Conservation (phyloP, 2,888 invertebrate species). For the Lottia gigantea region DNA sequence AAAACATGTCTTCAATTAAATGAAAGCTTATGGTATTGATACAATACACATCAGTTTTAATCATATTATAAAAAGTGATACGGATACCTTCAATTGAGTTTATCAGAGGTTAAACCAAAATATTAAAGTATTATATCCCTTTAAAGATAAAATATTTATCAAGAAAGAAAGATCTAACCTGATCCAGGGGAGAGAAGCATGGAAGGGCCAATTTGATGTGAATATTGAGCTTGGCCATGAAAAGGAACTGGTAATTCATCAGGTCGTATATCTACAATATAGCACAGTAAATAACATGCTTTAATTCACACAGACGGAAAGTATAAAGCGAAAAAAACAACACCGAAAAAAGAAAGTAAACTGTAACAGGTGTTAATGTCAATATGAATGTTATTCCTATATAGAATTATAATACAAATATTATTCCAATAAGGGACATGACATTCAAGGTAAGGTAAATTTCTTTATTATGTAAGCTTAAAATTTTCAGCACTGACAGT, state of each 20-base stretch:
- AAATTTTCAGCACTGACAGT: too few species aligned
- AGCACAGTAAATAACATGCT: slow-evolving; percentile 1
- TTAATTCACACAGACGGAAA: not conserved
- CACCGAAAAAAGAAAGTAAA: not conserved
- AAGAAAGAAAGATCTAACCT: slow-evolving; percentile 4
- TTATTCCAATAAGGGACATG: too few species aligned
- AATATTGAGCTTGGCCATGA: slow-evolving; percentile 65
- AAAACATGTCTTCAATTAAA: too few species aligned
- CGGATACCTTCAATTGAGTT: too few species aligned
- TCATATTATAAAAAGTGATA: too few species aligned
- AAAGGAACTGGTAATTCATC: slow-evolving; percentile 62
- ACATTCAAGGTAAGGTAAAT: too few species aligned
- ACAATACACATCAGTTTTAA: too few species aligned
- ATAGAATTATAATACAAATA: too few species aligned
- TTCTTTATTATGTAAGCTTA: too few species aligned
- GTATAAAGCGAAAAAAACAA: slow-evolving; percentile 7
- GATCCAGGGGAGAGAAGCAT: slow-evolving; percentile 49
- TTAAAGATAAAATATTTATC: not conserved
- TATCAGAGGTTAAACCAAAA: not conserved
- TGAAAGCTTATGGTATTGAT: too few species aligned
- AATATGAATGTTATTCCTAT: too few species aligned
- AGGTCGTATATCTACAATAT: slow-evolving; percentile 37
- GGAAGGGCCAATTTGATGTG: slow-evolving; percentile 56
- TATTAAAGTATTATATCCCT: slow-evolving; percentile 1
- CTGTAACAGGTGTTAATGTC: too few species aligned